A percentile compares a stretch with the other conserved stretches of the same genome.
Conservation (phyloP, 2,888 invertebrate genomes). For the Orchestes rusci region DNA sequence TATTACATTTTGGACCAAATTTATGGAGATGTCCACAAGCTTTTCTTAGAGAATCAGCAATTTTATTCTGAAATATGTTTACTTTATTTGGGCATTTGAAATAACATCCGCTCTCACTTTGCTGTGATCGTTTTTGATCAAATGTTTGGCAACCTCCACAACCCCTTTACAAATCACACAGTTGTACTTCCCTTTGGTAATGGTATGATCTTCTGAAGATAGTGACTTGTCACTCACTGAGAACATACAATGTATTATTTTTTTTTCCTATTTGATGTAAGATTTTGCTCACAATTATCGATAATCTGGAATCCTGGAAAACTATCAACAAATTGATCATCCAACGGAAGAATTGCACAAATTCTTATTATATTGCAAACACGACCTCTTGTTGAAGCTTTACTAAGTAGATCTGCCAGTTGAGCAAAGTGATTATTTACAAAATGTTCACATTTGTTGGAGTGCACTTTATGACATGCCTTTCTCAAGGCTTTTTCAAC, state of each 20-base stretch:
- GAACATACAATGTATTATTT: no score
- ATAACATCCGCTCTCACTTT: not conserved
- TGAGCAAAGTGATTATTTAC: conserved; percentile 9
- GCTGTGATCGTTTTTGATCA: not conserved
- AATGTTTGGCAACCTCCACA: not conserved
- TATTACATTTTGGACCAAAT: not conserved
- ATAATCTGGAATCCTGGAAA: no score
- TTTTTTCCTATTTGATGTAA: no score
- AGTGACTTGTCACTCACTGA: no score
- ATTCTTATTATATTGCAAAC: conserved; percentile 3
- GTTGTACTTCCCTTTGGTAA: not conserved
- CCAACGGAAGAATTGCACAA: conserved; percentile 5
- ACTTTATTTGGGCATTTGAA: not conserved
- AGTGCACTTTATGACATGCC: conserved; percentile 4
- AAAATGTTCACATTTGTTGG: conserved; percentile 3
- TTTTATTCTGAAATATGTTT: not conserved
- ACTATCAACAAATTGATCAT: no score
- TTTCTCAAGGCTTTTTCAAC: conserved; percentile 4
- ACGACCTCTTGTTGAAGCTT: conserved; percentile 2
- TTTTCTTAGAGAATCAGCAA: conserved; percentile 1
- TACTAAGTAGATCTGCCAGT: conserved; percentile 5
- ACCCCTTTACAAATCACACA: not conserved
- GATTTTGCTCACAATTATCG: no score
- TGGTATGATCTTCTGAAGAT: not conserved
- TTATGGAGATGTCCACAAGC: not conserved